Evolutionary conservation across 2,888 invertebrate genomes (phyloP).

Genomic region (Nowickia ferox): DNA sequence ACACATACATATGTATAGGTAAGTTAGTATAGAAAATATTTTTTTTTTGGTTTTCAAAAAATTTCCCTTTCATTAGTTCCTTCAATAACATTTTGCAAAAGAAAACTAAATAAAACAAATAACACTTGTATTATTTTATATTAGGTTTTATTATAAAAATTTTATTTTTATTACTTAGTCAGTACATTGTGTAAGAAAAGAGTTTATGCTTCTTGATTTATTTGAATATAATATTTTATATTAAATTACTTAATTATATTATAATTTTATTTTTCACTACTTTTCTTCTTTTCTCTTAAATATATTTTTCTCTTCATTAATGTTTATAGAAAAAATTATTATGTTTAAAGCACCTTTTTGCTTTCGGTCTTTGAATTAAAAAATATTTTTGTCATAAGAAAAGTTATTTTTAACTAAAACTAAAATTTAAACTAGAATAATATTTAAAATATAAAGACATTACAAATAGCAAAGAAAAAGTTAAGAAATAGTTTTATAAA

Average conservation of each 20-base stretch:
- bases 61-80: no score
- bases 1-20: no score
- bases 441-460: constrained; percentile 46
- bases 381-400: constrained; percentile 25
- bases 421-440: constrained; percentile 55
- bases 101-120: constrained; percentile 35
- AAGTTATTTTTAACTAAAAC: constrained; percentile 43
- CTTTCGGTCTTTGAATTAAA: constrained; percentile 57
- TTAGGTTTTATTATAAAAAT: constrained; percentile 74
- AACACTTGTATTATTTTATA: constrained; percentile 62
- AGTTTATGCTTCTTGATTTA: constrained; percentile 48
- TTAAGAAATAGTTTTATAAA: constrained; percentile 3
- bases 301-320: constrained; percentile 4
- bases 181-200: constrained; percentile 80
- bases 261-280: constrained; percentile 56
- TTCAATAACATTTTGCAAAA: neutral
- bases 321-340: constrained; percentile 7
- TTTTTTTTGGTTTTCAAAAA: neutral
- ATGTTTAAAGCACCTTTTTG: constrained; percentile 61
- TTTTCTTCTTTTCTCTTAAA: neutral
- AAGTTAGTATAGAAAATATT: neutral
- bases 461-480: constrained; percentile 40
- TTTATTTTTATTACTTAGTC: constrained; percentile 78
- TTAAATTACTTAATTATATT: constrained; percentile 68
- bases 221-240: constrained; percentile 40